Evolutionary conservation across 1,140 invertebrate genomes (phyloP), one percentile per base, ranked within the genome.

Genomic region (Tigriopus japonicus): DNA sequence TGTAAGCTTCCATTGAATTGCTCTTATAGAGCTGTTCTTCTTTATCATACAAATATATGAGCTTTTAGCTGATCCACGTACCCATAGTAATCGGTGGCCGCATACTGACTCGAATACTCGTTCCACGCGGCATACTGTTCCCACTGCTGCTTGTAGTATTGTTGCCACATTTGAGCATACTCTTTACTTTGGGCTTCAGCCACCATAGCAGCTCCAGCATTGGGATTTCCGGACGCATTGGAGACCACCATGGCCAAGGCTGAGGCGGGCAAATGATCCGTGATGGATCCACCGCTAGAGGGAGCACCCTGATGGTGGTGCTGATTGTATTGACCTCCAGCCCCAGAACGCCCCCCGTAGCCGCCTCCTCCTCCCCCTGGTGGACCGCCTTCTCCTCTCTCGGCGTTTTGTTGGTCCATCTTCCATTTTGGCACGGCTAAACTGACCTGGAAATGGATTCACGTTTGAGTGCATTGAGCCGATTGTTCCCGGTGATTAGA

Each of bases 401-500:
- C 28, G 28, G 28, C 28, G 28, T 35, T 35, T 9, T 35, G 28
- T 35, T 35, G 28, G 9, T 35, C 28, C 28, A 35, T 35, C 28
- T 54, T 54, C 14, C 19, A 21, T 23, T 54, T 54, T 28, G 52
- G 52, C 21, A 54, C 35, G 14, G 52, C 52, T 54, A 54, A 54
- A 23, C 52, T 54, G 19, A 54, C 52, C 35, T 54, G 28, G 28
- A 35, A 9, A 35, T 35, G 3, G 28, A 35, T 35, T 35, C 28
- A 35, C 3, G 28, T 35, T 35, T 35, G 28, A 35, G 28, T 9
- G 9, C 28, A 35, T 5, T 35, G 28, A 35, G 9, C 28, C 9
- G 9, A n/a, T n/a, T 35, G 28, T 35, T 35, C 28, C 28, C 3
- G n/a, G n/a, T n/a, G n/a, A n/a, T n/a, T n/a, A n/a, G n/a, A n/a